phyloP scores from a whole-genome alignment of 2,797 vertebrate genomes.

The Micropoecilia bifurca region DNA sequence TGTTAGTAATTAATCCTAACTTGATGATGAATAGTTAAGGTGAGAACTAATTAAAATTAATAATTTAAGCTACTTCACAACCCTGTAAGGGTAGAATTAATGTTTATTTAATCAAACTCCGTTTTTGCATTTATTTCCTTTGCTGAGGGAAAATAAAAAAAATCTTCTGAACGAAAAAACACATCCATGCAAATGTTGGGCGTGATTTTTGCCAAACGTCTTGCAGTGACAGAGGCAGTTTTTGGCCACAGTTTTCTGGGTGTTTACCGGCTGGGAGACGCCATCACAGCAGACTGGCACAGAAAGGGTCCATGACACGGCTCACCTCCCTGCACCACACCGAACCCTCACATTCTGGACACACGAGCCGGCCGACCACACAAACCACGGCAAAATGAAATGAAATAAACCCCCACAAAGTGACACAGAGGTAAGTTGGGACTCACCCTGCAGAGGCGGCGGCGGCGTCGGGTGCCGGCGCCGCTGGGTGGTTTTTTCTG shows the following conservation, averaged over 20 bases:
- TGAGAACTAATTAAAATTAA: background rate
- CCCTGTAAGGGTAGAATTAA: background rate
- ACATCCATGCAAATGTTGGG: background rate
- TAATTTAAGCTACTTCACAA: background rate
- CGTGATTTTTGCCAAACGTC: background rate
- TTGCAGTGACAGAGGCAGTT: background rate
- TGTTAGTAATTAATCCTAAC: background rate
- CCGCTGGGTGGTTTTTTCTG: background rate
- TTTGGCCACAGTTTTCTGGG: conserved; percentile 11
- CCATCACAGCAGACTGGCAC: conserved; percentile 27
- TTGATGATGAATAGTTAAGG: background rate
- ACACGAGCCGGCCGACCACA: conserved; percentile 4
- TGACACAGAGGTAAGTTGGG: conserved; percentile 29
- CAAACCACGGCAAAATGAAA: background rate
- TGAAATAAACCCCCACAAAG: background rate
- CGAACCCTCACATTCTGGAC: conserved; percentile 22
- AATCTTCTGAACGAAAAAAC: background rate
- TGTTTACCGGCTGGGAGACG: conserved; percentile 22
- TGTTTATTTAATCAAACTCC: background rate
- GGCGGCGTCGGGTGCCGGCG: background rate
- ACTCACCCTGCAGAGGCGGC: conserved; percentile 46
- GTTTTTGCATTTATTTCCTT: background rate
- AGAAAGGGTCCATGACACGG: conserved; percentile 22
- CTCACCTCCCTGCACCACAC: conserved; percentile 26
- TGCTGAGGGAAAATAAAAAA: background rate